phyloP scores from a whole-genome alignment of 2,888 invertebrate genomes.

The Kuschelorhynchus macadamiae region DNA sequence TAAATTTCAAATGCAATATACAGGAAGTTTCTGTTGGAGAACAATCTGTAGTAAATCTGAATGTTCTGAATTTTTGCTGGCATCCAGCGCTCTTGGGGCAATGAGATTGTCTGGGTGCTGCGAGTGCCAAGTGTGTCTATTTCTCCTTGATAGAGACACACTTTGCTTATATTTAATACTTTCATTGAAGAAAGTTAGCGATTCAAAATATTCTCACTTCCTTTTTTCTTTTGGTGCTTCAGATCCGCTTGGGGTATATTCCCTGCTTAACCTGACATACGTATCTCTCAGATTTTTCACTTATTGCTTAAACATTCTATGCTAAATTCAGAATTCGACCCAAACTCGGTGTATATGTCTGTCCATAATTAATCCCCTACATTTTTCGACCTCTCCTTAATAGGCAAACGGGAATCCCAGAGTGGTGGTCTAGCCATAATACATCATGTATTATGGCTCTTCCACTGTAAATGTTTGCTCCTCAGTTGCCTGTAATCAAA shows the following conservation, averaged over 20 bases:
- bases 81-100: no score
- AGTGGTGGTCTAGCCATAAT: constrained; percentile 11
- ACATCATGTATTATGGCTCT: constrained; percentile 6
- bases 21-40: no score
- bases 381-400: not conserved
- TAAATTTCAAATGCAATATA: no score
- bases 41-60: no score
- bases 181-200: not conserved
- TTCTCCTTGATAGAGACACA: no score
- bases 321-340: constrained; percentile 5
- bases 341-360: constrained; percentile 16
- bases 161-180: constrained; percentile 4
- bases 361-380: not conserved
- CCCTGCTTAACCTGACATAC: constrained; percentile 1
- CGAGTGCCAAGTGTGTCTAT: no score
- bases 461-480: not conserved
- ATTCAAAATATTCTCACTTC: constrained; percentile 21
- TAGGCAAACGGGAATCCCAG: constrained; percentile 7
- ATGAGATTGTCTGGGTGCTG: no score
- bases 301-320: constrained; percentile 6
- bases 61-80: no score
- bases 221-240: constrained; percentile 18
- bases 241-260: constrained; percentile 3
- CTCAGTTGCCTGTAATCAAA: no score
- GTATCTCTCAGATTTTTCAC: constrained; percentile 14